These are phyloP conservation scores for Lathronympha strigana DNA, from an alignment of 2,888 invertebrate species.

Conservation along the genomic window DNA sequence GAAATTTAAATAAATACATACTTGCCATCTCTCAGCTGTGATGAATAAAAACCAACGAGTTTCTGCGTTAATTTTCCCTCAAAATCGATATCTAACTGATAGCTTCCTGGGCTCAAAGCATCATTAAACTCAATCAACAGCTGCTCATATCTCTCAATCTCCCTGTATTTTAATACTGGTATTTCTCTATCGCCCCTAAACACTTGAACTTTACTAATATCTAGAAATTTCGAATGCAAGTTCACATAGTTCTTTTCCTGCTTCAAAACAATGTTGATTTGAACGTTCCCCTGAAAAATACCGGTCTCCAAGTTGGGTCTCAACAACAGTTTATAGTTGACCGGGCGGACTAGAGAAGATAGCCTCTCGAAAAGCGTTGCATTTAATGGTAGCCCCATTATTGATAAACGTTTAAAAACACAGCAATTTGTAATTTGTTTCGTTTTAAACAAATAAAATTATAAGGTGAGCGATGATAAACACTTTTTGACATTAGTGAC, in stretches of 20 bases:
- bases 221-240: constrained; percentile 85
- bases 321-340: constrained; percentile 67
- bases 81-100: constrained; percentile 85
- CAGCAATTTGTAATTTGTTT: not conserved
- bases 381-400: constrained; percentile 51
- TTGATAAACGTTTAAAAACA: constrained; percentile 17
- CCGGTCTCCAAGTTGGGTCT: constrained; percentile 64
- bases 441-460: not conserved
- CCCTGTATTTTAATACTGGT: constrained; percentile 58
- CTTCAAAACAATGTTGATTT: constrained; percentile 67
- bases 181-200: constrained; percentile 57
- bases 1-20: too few relatives aligned
- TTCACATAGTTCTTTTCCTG: constrained; percentile 72
- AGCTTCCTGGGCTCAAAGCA: constrained; percentile 64
- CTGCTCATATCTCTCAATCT: constrained; percentile 66
- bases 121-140: constrained; percentile 63
- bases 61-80: constrained; percentile 86
- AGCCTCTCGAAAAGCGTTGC: constrained; percentile 62
- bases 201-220: constrained; percentile 73
- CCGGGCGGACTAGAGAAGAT: constrained; percentile 62
- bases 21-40: constrained; percentile 84
- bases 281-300: constrained; percentile 65
- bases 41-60: constrained; percentile 90
- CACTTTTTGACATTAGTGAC: constrained; percentile 8
- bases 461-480: not conserved